Evolutionary conservation across 2,888 invertebrate species (phyloP).

Genomic region (Automeris io): DNA sequence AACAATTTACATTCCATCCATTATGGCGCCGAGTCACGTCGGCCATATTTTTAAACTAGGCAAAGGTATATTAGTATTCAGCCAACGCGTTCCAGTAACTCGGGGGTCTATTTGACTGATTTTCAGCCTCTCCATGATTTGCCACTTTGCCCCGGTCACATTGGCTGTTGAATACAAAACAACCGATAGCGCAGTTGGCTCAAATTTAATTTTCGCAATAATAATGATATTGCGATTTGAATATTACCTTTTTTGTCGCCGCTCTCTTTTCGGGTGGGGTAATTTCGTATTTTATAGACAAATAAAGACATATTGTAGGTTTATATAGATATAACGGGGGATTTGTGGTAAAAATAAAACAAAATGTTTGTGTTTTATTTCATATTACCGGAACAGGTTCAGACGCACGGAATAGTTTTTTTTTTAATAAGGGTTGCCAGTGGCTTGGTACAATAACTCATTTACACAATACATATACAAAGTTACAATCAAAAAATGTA

Average conservation of each 20-base stretch:
- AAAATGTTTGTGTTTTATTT: no score
- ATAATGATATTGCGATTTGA: conserved; percentile 38
- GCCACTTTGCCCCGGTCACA: conserved; percentile 75
- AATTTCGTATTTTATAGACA: not conserved
- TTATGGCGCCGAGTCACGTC: conserved; percentile 19
- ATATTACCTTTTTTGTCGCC: conserved; percentile 45
- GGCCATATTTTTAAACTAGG: conserved; percentile 30
- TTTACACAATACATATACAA: no score
- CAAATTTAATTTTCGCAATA: conserved; percentile 66
- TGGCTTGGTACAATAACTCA: no score
- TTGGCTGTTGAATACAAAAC: conserved; percentile 59
- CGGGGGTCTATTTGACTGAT: conserved; percentile 74
- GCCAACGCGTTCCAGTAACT: conserved; percentile 49
- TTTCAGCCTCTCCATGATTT: conserved; percentile 75
- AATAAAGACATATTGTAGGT: no score
- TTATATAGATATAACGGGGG: no score
- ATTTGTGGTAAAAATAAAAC: no score
- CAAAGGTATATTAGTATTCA: conserved; percentile 49
- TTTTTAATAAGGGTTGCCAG: no score
- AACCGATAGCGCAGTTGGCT: conserved; percentile 54
- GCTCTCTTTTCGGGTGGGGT: conserved; percentile 14
- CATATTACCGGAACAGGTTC: no score
- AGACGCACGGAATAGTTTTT: no score
- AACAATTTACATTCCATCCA: conserved; percentile 7
- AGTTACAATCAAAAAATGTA: no score